Evolutionary conservation across 2,888 invertebrate species (phyloP), one percentile per base, ranked within the genome.

Genomic region (Beris chalybata): DNA sequence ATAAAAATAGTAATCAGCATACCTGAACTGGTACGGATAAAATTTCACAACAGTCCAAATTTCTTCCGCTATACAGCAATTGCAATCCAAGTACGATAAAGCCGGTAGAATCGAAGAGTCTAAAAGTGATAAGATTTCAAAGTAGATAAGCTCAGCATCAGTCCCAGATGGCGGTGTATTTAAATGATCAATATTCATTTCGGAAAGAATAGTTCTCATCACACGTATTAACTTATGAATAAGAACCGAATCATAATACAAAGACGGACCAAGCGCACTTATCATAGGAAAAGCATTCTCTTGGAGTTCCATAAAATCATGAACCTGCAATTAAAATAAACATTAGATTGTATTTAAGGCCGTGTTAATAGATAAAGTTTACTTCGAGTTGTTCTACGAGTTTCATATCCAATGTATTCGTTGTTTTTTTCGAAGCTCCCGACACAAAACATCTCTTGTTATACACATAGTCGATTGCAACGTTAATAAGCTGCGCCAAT

Each of bases 51-150:
- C 86, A 55, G 89, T 89, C 92, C 98, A 99, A 69, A 99, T 86
- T 80, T 98, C 97, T 79, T 99, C 97, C 4, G 97, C 92, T 79
- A 98, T 89, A 73, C 95, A 94, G 77, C 96, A 97, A 81, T 98
- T 98, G 73, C 92, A 92, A 71, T 95, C 94, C 84, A 97, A 86
- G 73, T 95, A 88, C 0, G 95, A 93, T 29, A 99, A 83, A 0
- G 95, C 88, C 0, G 99, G 98, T 69, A 99, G 81, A 69, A 99
- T 85, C 1, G 92, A 90, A 53, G 92, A 88, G 77, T 98, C 97
- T 66, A 97, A 81, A 55, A 96, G 84, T 5, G 91, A 92, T 65
- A 96, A 81, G 50, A 95, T 89, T 71, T 95, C 93, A 74, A 90
- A 89, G 77, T 94, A 92, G 50, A 94, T 81, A 9, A 83, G 84